Evolutionary conservation across 2,797 vertebrate species (phyloP), one percentile per base, ranked within the genome.

Genomic region (Anolis apletophallus): DNA sequence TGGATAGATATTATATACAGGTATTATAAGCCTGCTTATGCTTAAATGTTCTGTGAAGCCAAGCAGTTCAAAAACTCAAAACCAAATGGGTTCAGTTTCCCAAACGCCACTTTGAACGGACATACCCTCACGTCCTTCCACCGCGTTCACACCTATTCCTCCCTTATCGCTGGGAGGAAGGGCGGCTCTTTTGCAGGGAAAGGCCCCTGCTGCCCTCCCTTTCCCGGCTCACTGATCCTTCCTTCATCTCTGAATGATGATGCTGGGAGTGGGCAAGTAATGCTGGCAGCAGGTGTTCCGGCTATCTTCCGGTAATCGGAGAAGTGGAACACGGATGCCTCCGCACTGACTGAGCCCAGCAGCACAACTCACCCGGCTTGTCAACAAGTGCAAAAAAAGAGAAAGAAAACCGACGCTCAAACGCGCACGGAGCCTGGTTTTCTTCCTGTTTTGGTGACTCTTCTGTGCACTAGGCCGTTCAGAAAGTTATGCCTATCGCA

Each of bases 381-480:
- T 79, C 86, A 87, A 87, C 86, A 83, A 87, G 81, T 64, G 10
- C 75, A 46, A 73, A n/a, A n/a, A n/a, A n/a, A n/a, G 69, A n/a
- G 19, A 75, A 46, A 36, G 36, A 40, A 46, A 64, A 83, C 67
- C 32, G 67, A 57, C 57, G 75, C 36, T 71, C 50, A 34, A 64
- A 57, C 55, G 52, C 26, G 29, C 78, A 80, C 21, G 14, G 10
- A 67, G 64, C 78, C 40, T 14, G 17, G 2, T 40, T 13, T 40
- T 13, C 36, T 17, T 32, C 34, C 17, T 4, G 55, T 11, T 46
- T 36, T 71, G 36, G 16, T 17, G 9, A 26, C 52, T 34, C 9
- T 17, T 55, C 57, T 81, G 50, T 80, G 52, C 32, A 54, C 50
- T 61, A 72, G 7, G 17, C 29, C 36, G 40, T 29, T n/a, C 10